These are phyloP conservation scores for Lasiurus borealis DNA, from an alignment of 2,113 vertebrate genomes.

Conservation along the genomic window DNA sequence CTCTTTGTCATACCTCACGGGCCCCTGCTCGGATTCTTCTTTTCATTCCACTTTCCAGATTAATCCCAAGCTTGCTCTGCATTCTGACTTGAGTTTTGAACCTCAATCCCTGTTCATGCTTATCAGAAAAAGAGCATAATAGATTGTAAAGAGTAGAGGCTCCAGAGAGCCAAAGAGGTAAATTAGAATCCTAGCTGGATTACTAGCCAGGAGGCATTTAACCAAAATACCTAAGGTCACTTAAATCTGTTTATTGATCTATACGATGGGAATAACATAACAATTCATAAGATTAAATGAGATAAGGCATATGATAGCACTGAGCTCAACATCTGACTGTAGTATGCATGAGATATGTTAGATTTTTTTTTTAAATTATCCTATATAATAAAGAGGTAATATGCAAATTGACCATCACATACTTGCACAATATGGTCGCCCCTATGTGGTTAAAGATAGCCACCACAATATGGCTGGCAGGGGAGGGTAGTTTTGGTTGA, in stretches of 20 bases:
- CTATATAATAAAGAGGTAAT: too few species aligned
- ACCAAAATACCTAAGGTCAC: not conserved
- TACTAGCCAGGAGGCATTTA: not conserved
- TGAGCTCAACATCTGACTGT: not conserved
- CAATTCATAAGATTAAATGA: slow-evolving; percentile 8
- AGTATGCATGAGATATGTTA: not conserved
- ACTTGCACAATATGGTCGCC: too few species aligned
- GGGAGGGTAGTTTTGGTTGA: too few species aligned
- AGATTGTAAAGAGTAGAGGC: not conserved
- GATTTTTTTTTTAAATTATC: not conserved
- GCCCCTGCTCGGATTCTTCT: not conserved
- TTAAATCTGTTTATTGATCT: not conserved
- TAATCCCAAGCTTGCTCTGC: not conserved
- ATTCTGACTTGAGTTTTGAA: not conserved
- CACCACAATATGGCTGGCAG: too few species aligned
- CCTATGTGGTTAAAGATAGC: too few species aligned
- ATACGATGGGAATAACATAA: not conserved
- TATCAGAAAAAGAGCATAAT: not conserved
- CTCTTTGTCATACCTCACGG: not conserved
- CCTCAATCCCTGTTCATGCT: not conserved
- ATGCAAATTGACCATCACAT: too few species aligned
- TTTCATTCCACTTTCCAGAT: not conserved
- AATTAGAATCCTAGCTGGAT: not conserved
- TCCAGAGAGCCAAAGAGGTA: not conserved
- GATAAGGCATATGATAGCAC: not conserved